Base-by-base conservation (phyloP, 2,113 vertebrate genomes). In the Cygnus buccinator region DNA sequence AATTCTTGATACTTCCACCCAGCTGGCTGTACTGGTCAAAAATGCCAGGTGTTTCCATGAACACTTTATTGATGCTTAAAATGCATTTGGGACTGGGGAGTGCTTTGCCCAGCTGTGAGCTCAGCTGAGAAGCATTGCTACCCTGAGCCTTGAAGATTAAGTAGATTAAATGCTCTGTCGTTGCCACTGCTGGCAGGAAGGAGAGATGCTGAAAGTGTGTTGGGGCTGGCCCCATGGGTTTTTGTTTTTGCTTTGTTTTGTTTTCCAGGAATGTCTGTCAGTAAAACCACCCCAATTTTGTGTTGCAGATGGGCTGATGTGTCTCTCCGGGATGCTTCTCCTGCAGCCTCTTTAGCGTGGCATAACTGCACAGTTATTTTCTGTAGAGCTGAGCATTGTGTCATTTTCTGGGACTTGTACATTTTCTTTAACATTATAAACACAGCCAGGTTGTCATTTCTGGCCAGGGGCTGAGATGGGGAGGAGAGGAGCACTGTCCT, bases 391-490 rank as follows among this genome's bases (percentile, higher is more conserved):
- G 39, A 84, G 18, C 62, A 54, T 70, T 33, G 9, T 4, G 8
- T 17, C 29, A 3, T 71, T 88, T 81, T 66, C 58, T 84, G 61
- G 22, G 71, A 44, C 29, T 67, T 11, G 2, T 14, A 37, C 4
- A 0, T 28, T 73, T 76, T 65, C 11, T 73, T 77, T 43, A 66
- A 68, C 13, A 9, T 55, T 71, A 62, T 81, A 86, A 81, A n/a
- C 50, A 29, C 23, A 35, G 46, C 50, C 39, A 87, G 15, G 11
- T 25, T 58, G 52, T 84, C 35, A 18, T 59, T 44, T 86, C 85
- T 77, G 66, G 44, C 9, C 0, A 0, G 28, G 25, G 10, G 4
- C 10, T 89, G 70, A 74, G 70, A 52, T 48, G 21, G 4, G 3
- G n/a, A 61, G 29, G 33, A 76, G 17, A 48, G 71, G 46, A 52